Percentiles rank a stretch among this genome's conserved stretches.
Evolutionary conservation across 2,797 vertebrate species (phyloP).

Genomic region (Darevskia mixta): DNA sequence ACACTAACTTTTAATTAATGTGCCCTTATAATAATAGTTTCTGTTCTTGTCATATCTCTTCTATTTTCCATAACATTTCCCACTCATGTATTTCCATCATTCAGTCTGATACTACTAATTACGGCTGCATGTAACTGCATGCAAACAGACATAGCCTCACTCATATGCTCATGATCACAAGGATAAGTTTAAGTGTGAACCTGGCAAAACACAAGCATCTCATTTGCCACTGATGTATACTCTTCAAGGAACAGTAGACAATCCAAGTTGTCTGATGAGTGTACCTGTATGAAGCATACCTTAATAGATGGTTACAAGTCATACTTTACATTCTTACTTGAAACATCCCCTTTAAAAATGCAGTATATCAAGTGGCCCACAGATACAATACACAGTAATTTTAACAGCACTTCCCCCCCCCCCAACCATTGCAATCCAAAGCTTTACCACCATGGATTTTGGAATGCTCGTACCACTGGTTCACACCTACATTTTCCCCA

Average conservation of each 20-base stretch:
- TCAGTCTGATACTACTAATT: background rate
- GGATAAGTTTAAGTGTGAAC: background rate
- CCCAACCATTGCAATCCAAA: background rate
- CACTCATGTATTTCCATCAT: background rate
- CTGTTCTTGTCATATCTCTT: background rate
- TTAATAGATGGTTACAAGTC: background rate
- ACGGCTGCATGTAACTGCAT: background rate
- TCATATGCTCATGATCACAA: background rate
- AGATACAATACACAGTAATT: background rate
- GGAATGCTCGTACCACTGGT: background rate
- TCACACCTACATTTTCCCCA: background rate
- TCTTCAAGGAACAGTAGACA: background rate
- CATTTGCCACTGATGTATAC: background rate
- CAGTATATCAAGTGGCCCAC: background rate
- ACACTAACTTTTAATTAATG: background rate
- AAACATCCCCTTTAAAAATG: background rate
- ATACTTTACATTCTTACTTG: too few species aligned
- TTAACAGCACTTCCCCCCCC: background rate
- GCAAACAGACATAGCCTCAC: background rate
- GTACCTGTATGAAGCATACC: background rate
- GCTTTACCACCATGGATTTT: background rate
- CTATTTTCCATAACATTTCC: background rate
- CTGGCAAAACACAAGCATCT: background rate
- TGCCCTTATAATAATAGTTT: rapidly evolving
- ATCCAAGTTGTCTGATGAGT: background rate